Percentiles rank a stretch among this genome's conserved stretches.
Evolutionary conservation across 2,888 invertebrate genomes (phyloP).

Genomic region (Urechis unicinctus): DNA sequence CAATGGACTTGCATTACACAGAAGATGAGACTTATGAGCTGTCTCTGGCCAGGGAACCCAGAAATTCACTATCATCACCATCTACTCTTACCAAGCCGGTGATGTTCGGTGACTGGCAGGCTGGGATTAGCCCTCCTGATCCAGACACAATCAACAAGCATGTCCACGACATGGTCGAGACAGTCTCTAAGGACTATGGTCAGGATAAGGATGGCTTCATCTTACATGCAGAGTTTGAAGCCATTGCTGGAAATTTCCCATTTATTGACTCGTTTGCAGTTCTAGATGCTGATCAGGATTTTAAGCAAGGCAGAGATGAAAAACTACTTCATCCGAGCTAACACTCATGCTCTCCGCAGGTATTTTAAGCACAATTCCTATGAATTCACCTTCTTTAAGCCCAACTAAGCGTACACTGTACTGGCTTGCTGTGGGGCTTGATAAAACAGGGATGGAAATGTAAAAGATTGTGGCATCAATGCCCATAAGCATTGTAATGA

Average conservation of each 20-base stretch:
- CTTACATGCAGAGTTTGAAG: conserved; percentile 56
- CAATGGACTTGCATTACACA: conserved; percentile 57
- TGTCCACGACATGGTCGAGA: conserved; percentile 58
- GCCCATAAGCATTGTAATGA: conserved; percentile 58
- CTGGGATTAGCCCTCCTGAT: conserved; percentile 55
- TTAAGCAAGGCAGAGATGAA: conserved; percentile 57
- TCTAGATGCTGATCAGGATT: conserved; percentile 57
- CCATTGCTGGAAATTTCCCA: conserved; percentile 57
- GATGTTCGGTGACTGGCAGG: conserved; percentile 57
- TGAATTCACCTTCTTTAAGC: conserved; percentile 58
- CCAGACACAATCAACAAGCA: conserved; percentile 56
- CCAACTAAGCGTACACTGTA: conserved; percentile 58
- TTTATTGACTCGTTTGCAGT: conserved; percentile 58
- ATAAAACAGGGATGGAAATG: conserved; percentile 59
- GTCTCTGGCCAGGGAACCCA: conserved; percentile 56
- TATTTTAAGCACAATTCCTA: conserved; percentile 58
- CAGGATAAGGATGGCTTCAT: conserved; percentile 57
- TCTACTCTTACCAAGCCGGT: conserved; percentile 50
- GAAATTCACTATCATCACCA: conserved; percentile 50
- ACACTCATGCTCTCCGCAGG: conserved; percentile 55
- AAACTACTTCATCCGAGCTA: conserved; percentile 55
- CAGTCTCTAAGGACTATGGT: conserved; percentile 58
- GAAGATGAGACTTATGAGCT: conserved; percentile 60
- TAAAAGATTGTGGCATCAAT: conserved; percentile 56
- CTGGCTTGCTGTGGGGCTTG: conserved; percentile 58